Evolutionary conservation across 1,140 invertebrate species (phyloP), one percentile per base, ranked within the genome.

Genomic region (Drosophila navojoa): DNA sequence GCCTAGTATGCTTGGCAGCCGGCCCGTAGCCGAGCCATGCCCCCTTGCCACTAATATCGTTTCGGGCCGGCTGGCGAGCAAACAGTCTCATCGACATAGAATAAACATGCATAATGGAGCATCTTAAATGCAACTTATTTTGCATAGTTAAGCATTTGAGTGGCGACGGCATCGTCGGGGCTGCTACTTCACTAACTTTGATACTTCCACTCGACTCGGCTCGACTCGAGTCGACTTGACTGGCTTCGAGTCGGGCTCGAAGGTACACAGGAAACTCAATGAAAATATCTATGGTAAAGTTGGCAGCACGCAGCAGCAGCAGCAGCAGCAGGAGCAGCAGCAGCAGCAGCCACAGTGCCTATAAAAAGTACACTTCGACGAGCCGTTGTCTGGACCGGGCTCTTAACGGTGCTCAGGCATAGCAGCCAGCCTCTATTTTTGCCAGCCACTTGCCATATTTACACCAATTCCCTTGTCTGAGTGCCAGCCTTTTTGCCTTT

Each of bases 101-200:
- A 89, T 84, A 87, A 87, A 81, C 82, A 87, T 82, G 82, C 82
- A 87, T 87, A 87, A 87, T 87, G 82, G 82, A 87, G 82, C 82
- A 87, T 87, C 82, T 87, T 87, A 81, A 87, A 87, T 87, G 82
- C 82, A 89, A 89, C 84, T 89, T 89, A 89, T 89, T 89, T 89
- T 89, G 84, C 84, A 89, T 89, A 89, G 84, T 89, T 89, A 89
- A 89, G 84, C 84, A 89, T 89, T 89, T 89, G 84, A 89, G 84
- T 82, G 84, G 84, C 84, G 72, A 63, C 76, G 64, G 54, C 68
- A 52, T 49, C 42, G 44, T 55, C 29, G 60, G 25, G 15, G 57
- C 63, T 77, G 81, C 81, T 75, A 87, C 82, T 86, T 86, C 78
- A 87, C 82, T 81, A 87, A 86, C 82, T 86, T 87, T 86, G 82